Evolutionary conservation across 2,797 vertebrate genomes (phyloP).

Genomic region (Lepilemur ruficaudatus): DNA sequence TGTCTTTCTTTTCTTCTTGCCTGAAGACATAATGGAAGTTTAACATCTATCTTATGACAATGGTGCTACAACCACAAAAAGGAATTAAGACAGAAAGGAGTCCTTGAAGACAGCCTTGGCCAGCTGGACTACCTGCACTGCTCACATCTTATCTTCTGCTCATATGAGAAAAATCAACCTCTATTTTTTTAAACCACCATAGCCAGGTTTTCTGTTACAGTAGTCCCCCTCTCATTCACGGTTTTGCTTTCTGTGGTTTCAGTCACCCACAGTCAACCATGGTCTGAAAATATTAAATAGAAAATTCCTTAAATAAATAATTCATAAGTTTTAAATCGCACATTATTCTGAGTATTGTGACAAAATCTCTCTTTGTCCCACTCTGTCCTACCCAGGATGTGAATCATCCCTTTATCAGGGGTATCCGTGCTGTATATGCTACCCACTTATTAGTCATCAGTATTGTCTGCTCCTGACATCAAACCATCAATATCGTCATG

Average conservation of each 20-base stretch:
- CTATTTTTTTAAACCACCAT: neutral
- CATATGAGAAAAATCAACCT: neutral
- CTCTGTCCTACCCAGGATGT: too few species aligned
- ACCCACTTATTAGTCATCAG: neutral
- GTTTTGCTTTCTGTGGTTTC: neutral
- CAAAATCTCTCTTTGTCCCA: too few species aligned
- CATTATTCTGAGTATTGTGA: neutral
- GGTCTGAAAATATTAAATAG: neutral
- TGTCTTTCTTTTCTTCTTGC: neutral
- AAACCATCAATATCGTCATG: neutral
- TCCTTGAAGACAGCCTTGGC: neutral
- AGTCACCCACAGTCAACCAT: neutral
- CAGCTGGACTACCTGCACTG: neutral
- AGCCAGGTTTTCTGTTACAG: neutral
- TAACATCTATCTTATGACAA: neutral
- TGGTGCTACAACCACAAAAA: neutral
- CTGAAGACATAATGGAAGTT: neutral
- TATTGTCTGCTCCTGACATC: neutral
- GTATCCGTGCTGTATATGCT: neutral
- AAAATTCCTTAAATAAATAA: neutral
- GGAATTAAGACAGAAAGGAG: neutral
- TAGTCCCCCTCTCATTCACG: rapidly evolving
- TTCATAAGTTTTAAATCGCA: neutral
- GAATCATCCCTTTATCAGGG: neutral
- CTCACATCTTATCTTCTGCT: neutral